A percentile compares a stretch with the other conserved stretches of the same genome.
Conservation (phyloP, 2,888 invertebrate genomes). For the Monochamus alternatus region DNA sequence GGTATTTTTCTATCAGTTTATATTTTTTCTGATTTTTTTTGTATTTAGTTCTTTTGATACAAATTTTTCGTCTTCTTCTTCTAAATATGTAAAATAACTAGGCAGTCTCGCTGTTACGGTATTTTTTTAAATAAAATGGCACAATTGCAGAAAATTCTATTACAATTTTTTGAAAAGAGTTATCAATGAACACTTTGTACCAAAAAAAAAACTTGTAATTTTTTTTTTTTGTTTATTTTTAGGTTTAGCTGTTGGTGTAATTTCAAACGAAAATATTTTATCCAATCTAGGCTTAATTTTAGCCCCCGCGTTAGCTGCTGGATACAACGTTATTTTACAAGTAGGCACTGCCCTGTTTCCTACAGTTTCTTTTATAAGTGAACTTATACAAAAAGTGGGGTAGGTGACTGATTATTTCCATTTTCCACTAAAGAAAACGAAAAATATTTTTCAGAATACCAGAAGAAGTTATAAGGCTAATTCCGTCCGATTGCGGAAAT, state of each 20-base stretch:
- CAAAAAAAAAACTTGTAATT: no score
- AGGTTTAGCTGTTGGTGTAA: slow-evolving; percentile 69
- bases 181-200: not conserved
- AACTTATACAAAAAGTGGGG: slow-evolving; percentile 72
- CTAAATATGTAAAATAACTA: no score
- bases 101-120: no score
- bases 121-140: no score
- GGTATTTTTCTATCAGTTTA: no score
- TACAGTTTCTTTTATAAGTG: slow-evolving; percentile 69
- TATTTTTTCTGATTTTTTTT: not conserved
- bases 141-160: no score
- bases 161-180: no score
- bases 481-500: slow-evolving; percentile 54
- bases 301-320: slow-evolving; percentile 72
- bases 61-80: no score
- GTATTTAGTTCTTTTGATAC: slow-evolving; percentile 5
- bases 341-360: slow-evolving; percentile 69
- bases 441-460: slow-evolving; percentile 55
- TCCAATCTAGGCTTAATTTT: slow-evolving; percentile 71
- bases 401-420: slow-evolving; percentile 52
- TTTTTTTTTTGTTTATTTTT: slow-evolving; percentile 33
- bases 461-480: slow-evolving; percentile 57
- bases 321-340: slow-evolving; percentile 71
- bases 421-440: slow-evolving; percentile 20
- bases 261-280: slow-evolving; percentile 71